These are phyloP conservation scores for Marasmarcha lunaedactyla DNA, from an alignment of 2,888 invertebrate species.

Conservation along the genomic window DNA sequence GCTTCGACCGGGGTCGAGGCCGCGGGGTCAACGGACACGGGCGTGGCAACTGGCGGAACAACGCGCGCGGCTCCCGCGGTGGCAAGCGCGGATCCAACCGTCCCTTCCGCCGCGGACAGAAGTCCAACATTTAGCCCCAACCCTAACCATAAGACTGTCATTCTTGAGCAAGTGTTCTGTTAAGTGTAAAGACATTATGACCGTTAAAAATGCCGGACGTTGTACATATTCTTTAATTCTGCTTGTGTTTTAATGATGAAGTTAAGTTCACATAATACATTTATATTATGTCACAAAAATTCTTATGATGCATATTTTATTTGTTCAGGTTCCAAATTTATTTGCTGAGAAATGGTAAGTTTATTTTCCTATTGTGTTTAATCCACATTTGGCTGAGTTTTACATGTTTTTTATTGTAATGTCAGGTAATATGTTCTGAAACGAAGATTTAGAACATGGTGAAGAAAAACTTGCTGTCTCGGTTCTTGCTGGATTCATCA, in stretches of 20 bases:
- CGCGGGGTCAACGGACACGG: constrained; percentile 22
- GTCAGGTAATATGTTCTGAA: constrained; percentile 37
- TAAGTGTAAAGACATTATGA: constrained; percentile 39
- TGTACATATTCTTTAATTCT: constrained; percentile 60
- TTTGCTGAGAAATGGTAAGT: constrained; percentile 41
- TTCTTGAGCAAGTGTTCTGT: constrained; percentile 24
- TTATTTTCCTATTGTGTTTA: constrained; percentile 32
- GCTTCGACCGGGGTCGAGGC: constrained; percentile 37
- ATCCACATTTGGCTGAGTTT: constrained; percentile 23
- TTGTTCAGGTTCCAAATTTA: constrained; percentile 29
- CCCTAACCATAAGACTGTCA: constrained; percentile 18
- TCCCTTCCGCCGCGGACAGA: background rate
- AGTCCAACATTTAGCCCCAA: background rate
- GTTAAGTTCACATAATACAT: constrained; percentile 50
- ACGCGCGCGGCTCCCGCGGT: background rate
- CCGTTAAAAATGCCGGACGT: constrained; percentile 46
- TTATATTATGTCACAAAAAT: constrained; percentile 43
- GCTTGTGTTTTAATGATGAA: constrained; percentile 52
- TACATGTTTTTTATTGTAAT: constrained; percentile 24
- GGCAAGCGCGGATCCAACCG: background rate
- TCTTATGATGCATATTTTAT: constrained; percentile 17
- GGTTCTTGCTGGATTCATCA: constrained; percentile 5
- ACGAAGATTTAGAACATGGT: constrained; percentile 7
- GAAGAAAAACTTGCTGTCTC: constrained; percentile 4
- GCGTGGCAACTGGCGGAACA: background rate